These are phyloP conservation scores for Beroe forskalii DNA, from an alignment of 37 sponge, comb jelly and placozoan genomes.

Conservation along the genomic window DNA sequence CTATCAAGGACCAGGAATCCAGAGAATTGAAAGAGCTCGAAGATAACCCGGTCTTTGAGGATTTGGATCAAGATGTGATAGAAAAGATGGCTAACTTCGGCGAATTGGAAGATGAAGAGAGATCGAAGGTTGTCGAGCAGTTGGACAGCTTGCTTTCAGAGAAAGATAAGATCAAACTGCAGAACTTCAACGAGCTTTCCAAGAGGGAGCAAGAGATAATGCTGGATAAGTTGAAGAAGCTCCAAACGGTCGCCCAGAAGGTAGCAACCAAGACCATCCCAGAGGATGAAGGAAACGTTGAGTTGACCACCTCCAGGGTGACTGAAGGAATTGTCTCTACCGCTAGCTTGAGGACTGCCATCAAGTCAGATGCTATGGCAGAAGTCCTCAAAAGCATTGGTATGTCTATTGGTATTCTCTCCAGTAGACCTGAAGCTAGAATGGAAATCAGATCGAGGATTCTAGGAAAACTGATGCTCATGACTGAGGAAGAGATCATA, in stretches of 20 bases:
- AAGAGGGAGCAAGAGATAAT: neutral
- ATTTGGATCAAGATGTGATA: neutral
- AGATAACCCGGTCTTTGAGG: conserved; percentile 6
- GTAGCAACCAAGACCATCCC: neutral
- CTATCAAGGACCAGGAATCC: conserved; percentile 15
- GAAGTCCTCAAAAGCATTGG: neutral
- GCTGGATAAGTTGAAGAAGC: neutral
- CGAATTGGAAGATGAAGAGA: conserved; percentile 16
- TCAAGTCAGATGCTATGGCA: neutral
- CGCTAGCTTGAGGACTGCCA: conserved; percentile 31
- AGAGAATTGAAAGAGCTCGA: conserved; percentile 29
- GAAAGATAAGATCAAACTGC: conserved; percentile 44
- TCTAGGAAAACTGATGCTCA: neutral
- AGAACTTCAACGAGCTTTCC: conserved; percentile 32
- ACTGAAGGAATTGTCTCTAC: conserved; percentile 14
- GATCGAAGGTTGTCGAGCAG: neutral
- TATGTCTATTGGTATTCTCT: conserved; percentile 14
- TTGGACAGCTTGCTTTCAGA: neutral
- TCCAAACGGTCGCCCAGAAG: conserved; percentile 28
- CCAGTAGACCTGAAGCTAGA: conserved; percentile 6
- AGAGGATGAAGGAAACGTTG: conserved; percentile 16
- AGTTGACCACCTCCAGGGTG: conserved; percentile 15
- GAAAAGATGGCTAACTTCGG: conserved; percentile 7
- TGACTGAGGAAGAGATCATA: conserved; percentile 11
- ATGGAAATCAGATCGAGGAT: conserved; percentile 16